Conservation (phyloP, 2,797 vertebrate genomes). For the Spondyliosoma cantharus region DNA sequence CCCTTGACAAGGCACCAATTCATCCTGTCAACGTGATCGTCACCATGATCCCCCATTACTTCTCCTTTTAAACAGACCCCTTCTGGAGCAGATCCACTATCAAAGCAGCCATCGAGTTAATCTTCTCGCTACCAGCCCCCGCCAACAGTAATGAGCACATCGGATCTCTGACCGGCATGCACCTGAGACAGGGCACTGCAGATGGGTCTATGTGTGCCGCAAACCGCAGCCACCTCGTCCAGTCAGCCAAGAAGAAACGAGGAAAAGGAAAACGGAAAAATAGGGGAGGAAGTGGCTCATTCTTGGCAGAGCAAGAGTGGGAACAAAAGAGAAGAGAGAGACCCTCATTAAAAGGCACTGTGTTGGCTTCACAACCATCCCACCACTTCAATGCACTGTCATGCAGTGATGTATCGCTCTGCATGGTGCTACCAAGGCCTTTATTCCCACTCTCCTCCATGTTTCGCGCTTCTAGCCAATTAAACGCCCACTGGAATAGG, state of each 20-base stretch:
- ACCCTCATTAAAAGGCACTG: constrained; percentile 80
- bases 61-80: constrained; percentile 52
- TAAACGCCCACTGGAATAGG: constrained; percentile 80
- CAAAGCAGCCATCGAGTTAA: constrained; percentile 55
- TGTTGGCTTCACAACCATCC: constrained; percentile 76
- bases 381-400: constrained; percentile 80
- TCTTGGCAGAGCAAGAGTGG: constrained; percentile 48
- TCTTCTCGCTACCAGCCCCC: constrained; percentile 46
- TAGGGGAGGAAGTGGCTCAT: constrained; percentile 43
- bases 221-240: constrained; percentile 41
- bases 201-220: constrained; percentile 21
- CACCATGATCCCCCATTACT: constrained; percentile 64
- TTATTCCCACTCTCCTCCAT: constrained; percentile 79
- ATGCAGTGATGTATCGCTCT: constrained; percentile 81
- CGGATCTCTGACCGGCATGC: constrained; percentile 50
- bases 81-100: constrained; percentile 48
- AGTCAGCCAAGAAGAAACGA: constrained; percentile 22
- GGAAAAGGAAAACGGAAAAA: constrained; percentile 33
- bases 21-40: constrained; percentile 47
- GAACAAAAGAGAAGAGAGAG: constrained; percentile 61
- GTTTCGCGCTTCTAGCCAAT: constrained; percentile 80
- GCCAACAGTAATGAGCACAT: constrained; percentile 72
- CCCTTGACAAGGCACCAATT: constrained; percentile 31
- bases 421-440: constrained; percentile 77
- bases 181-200: constrained; percentile 37